Evolutionary conservation across 1,140 invertebrate species (phyloP).

Genomic region (Trissolcus basalis): DNA sequence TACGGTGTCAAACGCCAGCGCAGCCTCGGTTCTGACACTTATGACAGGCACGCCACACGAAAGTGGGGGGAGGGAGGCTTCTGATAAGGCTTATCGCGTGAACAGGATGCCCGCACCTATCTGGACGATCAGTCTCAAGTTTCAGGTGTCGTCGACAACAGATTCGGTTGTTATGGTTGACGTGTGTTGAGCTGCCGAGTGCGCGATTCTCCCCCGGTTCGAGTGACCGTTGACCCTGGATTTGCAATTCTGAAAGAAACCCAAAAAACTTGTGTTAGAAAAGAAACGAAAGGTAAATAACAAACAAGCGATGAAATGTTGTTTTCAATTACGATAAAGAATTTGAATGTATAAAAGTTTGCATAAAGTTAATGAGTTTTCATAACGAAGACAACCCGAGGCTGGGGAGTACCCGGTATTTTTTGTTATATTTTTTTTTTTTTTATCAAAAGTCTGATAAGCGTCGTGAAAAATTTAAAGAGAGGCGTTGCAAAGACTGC

Average conservation of each 20-base stretch:
- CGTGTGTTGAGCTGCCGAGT: constrained; percentile 10
- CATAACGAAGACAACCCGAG: not conserved
- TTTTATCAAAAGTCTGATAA: constrained; percentile 5
- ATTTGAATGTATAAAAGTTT: too few species aligned
- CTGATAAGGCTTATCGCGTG: constrained; percentile 63
- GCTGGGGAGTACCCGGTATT: too few species aligned
- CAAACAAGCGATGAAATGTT: too few species aligned
- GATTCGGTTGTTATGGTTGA: constrained; percentile 25
- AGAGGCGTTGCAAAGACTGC: too few species aligned
- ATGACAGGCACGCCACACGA: constrained; percentile 22
- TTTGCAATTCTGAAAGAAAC: too few species aligned
- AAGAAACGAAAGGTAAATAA: too few species aligned
- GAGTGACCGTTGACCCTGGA: not conserved
- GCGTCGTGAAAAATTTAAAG: constrained; percentile 13
- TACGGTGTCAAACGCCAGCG: constrained; percentile 12
- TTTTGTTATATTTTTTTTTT: too few species aligned
- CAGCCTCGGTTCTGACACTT: constrained; percentile 32
- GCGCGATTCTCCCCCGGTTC: too few species aligned
- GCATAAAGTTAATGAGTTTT: too few species aligned
- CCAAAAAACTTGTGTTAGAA: too few species aligned
- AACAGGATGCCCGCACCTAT: constrained; percentile 59
- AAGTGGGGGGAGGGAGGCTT: constrained; percentile 54
- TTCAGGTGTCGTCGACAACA: constrained; percentile 57
- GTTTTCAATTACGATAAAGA: too few species aligned
- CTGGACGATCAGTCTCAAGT: constrained; percentile 56